Evolutionary conservation across 2,888 invertebrate genomes (phyloP), one percentile per base, ranked within the genome.

Genomic region (Epirrhoe tristata): DNA sequence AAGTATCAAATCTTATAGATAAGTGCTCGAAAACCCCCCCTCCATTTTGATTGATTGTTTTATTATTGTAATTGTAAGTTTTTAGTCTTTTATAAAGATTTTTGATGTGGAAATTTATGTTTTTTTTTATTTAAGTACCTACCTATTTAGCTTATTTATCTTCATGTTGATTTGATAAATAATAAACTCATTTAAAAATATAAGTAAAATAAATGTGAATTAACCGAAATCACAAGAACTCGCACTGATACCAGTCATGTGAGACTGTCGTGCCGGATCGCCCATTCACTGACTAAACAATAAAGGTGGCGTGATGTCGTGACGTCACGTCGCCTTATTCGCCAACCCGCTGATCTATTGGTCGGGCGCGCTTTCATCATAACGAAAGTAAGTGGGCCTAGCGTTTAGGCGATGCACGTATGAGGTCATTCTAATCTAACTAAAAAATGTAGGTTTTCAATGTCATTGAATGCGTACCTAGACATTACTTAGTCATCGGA

Each of bases 291-390:
- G 85, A 87, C 87, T 87, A 82, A 60, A 90, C 89, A 89, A 92
- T 43, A 43, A 93, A 93, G 92, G 93, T 93, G 93, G 93, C 93
- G 93, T 93, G 93, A 93, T 92, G 89, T 82, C 66, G 83, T 92
- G 93, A 93, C 93, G 93, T 92, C 93, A 93, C 87, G 79, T 89
- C 89, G 81, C 91, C 88, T 88, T 90, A 91, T 87, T 84, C 85
- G 82, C 85, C 83, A 84, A 81, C 82, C 24, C 81, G 83, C 79
- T 81, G 78, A 83, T 81, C 81, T 85, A 87, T 88, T 88, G 88
- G 86, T 78, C 78, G 81, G 69, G 70, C 68, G 74, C 74, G 79
- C 79, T 81, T 81, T 80, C 79, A 81, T 73, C 77, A 77, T 71
- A 74, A 75, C 72, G 72, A 76, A 72, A 70, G 70, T 72, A 69